Percentiles rank a stretch among this genome's conserved stretches.
These are phyloP conservation scores for Egretta garzetta DNA, from an alignment of 2,113 vertebrate genomes.

Conservation along the genomic window DNA sequence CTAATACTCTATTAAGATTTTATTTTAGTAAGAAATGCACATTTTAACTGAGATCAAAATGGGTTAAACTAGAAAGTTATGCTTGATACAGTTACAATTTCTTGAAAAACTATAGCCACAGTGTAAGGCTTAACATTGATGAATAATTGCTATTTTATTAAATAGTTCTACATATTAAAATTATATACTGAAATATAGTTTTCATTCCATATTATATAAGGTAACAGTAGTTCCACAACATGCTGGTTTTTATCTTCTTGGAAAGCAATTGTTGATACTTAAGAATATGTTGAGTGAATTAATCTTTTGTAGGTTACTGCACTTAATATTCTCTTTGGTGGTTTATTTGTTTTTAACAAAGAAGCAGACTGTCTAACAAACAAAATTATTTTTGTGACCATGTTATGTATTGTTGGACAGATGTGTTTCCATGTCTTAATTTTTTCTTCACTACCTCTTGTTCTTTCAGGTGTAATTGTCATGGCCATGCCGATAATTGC, in stretches of 20 bases:
- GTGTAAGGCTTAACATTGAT: not conserved
- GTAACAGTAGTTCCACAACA: not conserved
- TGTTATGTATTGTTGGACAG: not conserved
- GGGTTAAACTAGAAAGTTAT: not conserved
- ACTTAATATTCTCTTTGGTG: not conserved
- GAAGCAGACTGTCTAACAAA: not conserved
- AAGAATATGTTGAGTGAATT: slow-evolving; percentile 74
- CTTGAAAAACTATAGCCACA: not conserved
- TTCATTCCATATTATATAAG: not conserved
- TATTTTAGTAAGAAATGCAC: not conserved
- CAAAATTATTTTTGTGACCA: not conserved
- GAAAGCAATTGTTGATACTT: slow-evolving; percentile 61
- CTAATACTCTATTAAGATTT: not conserved
- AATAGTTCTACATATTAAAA: not conserved
- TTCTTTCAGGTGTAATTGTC: slow-evolving; percentile 86
- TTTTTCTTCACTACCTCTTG: not conserved
- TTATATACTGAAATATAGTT: not conserved
- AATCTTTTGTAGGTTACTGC: not conserved
- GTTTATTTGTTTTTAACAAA: slow-evolving; percentile 5
- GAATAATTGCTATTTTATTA: not conserved
- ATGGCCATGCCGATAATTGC: slow-evolving; percentile 86
- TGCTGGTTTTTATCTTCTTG: not conserved
- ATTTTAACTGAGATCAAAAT: not conserved
- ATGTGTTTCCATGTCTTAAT: not conserved
- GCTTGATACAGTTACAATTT: not conserved